phyloP scores from a whole-genome alignment of 1,140 invertebrate species.

The Condylostylus longicornis region DNA sequence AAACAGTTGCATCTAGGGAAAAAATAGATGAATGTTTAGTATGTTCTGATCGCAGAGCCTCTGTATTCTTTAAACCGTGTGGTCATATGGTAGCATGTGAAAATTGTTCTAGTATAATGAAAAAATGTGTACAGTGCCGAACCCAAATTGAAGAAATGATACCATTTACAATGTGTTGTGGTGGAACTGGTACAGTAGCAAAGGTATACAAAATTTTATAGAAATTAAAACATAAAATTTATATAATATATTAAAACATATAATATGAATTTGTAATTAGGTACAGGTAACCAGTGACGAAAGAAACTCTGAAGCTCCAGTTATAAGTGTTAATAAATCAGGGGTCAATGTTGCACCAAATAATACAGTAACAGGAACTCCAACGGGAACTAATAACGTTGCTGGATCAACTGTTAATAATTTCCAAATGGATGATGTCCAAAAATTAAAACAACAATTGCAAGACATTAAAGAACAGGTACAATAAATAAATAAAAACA shows the following conservation, averaged over 20 bases:
- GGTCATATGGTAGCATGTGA: slow-evolving; percentile 91
- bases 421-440: slow-evolving; percentile 53
- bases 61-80: slow-evolving; percentile 84
- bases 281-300: no score
- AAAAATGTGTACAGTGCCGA: slow-evolving; percentile 90
- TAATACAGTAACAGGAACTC: slow-evolving; percentile 21
- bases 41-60: slow-evolving; percentile 84
- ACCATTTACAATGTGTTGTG: slow-evolving; percentile 53
- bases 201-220: slow-evolving; percentile 27
- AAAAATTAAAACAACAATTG: slow-evolving; percentile 88
- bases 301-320: no score
- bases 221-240: not conserved
- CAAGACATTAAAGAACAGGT: slow-evolving; percentile 97
- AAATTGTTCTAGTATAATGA: slow-evolving; percentile 82
- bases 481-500: slow-evolving; percentile 7
- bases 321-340: slow-evolving; percentile 21
- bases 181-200: slow-evolving; percentile 38
- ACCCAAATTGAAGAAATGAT: slow-evolving; percentile 68
- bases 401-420: slow-evolving; percentile 29
- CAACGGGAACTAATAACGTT: slow-evolving; percentile 9
- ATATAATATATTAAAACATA: no score
- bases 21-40: slow-evolving; percentile 95
- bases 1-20: slow-evolving; percentile 55
- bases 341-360: slow-evolving; percentile 28
- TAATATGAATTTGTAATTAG: no score